A percentile compares a stretch with the other conserved stretches of the same genome.
Conservation (phyloP, 2,888 invertebrate species). For the Aplocera efformata region DNA sequence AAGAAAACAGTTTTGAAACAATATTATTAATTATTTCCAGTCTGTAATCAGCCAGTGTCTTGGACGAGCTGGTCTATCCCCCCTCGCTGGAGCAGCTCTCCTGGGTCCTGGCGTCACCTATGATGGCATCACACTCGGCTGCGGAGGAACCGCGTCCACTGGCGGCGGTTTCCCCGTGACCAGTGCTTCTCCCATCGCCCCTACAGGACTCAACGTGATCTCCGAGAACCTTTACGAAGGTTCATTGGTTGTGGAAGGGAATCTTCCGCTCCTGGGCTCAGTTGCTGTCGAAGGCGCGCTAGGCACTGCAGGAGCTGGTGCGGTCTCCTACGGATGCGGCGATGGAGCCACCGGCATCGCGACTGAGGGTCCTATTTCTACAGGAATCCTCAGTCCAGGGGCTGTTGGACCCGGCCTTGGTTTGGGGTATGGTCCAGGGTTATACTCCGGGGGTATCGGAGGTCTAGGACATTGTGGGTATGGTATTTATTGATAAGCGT, state of each 20-base stretch:
- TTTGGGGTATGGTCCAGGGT: slow-evolving; percentile 1
- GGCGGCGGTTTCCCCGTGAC: slow-evolving; percentile 37
- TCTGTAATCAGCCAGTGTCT: neutral
- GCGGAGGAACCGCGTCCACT: slow-evolving; percentile 28
- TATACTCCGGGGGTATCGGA: neutral
- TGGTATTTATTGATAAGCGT: slow-evolving; percentile 5
- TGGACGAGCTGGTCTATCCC: neutral
- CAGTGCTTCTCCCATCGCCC: slow-evolving; percentile 36
- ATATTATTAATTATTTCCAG: slow-evolving; percentile 1
- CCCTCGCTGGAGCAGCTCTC: slow-evolving; percentile 1
- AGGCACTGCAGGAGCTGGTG: slow-evolving; percentile 40
- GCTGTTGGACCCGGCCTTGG: slow-evolving; percentile 3
- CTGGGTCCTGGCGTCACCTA: slow-evolving; percentile 2
- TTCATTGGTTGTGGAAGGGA: slow-evolving; percentile 34
- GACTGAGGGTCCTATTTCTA: slow-evolving; percentile 27
- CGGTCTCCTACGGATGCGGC: slow-evolving; percentile 40
- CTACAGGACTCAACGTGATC: slow-evolving; percentile 38
- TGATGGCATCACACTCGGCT: neutral
- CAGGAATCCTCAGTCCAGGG: slow-evolving; percentile 11
- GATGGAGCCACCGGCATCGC: slow-evolving; percentile 37
- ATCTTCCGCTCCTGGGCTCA: slow-evolving; percentile 41
- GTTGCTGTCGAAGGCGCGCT: slow-evolving; percentile 39
- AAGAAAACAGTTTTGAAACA: no score
- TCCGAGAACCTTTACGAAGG: slow-evolving; percentile 46
- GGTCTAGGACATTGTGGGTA: slow-evolving; percentile 2